phyloP scores from a whole-genome alignment of 2,113 vertebrate genomes.

The Castor canadensis region DNA sequence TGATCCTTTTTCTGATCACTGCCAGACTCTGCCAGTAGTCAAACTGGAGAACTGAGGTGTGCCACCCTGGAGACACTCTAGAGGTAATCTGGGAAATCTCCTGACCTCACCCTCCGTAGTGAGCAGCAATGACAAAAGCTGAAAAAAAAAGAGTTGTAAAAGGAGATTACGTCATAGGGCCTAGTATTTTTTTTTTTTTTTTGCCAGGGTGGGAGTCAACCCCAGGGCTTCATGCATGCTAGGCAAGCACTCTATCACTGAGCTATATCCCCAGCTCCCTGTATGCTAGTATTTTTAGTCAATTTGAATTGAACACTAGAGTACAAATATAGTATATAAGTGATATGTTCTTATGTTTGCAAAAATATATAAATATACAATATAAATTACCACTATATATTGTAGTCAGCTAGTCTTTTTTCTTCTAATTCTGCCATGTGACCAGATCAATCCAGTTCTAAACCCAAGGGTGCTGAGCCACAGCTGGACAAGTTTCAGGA shows the following conservation, averaged over 20 bases:
- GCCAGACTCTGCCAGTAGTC: neutral
- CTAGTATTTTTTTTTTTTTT: neutral
- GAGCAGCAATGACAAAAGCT: neutral
- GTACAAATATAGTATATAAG: neutral
- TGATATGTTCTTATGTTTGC: neutral
- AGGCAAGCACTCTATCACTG: no score
- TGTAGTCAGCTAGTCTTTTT: neutral
- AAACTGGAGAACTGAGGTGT: neutral
- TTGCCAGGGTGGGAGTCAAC: no score
- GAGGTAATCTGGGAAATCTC: neutral
- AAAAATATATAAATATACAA: neutral
- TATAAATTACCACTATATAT: no score
- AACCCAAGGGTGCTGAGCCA: neutral
- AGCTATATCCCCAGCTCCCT: no score
- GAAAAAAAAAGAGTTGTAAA: conserved; percentile 5
- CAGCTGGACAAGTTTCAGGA: conserved; percentile 2
- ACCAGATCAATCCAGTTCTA: neutral
- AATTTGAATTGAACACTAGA: neutral
- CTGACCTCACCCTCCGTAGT: neutral
- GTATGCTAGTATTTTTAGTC: neutral
- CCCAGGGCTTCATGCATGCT: no score
- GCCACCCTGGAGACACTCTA: neutral
- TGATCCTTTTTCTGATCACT: neutral
- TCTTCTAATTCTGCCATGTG: neutral
- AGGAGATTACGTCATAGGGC: neutral